Evolutionary conservation across 2,888 invertebrate species (phyloP), one percentile per base, ranked within the genome.

Genomic region (Ophion ventricosus): DNA sequence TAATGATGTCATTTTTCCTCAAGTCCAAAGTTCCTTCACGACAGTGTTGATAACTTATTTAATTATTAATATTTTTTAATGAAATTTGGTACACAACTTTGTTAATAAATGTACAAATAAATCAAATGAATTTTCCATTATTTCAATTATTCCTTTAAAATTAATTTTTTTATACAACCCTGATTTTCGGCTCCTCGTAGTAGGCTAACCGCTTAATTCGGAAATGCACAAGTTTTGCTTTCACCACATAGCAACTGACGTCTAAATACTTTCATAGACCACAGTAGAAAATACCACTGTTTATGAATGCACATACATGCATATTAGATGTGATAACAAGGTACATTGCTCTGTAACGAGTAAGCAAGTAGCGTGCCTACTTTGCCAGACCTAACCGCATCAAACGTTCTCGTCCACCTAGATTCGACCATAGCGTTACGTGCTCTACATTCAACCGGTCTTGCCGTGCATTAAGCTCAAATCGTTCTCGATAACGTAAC

Each of bases 311-410:
- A 43, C 26, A 20, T 20, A 17, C 17, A 54, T 56, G 49, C 49
- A 49, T 49, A 49, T 49, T 49, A 14, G 49, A 29, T n/a, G 20
- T 54, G 26, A 40, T 25, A 70, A 26, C 40, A 54, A 54, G 57
- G 59, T 35, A 35, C 40, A 57, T 49, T 40, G 54, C n/a, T 35
- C 10, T 69, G 29, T 67, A 17, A 74, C 56, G 73, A 35, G 54
- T 11, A 26, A n/a, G 63, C 29, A 56, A 78, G 74, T 80, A 80
- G 80, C 75, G 80, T 80, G 80, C 56, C 80, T 80, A 69, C 67
- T 75, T 63, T 72, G 61, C 75, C 80, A 80, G 61, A 61, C 80
- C 54, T 63, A 80, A 69, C 80, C 73, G 57, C 80, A 73, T 80
- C 73, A 67, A 70, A 73, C 63, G 81, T 17, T 49, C 81, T 70